Percentiles rank a stretch among this genome's conserved stretches.
Conservation (phyloP, 2,888 invertebrate genomes). For the Pinctada fucata region DNA sequence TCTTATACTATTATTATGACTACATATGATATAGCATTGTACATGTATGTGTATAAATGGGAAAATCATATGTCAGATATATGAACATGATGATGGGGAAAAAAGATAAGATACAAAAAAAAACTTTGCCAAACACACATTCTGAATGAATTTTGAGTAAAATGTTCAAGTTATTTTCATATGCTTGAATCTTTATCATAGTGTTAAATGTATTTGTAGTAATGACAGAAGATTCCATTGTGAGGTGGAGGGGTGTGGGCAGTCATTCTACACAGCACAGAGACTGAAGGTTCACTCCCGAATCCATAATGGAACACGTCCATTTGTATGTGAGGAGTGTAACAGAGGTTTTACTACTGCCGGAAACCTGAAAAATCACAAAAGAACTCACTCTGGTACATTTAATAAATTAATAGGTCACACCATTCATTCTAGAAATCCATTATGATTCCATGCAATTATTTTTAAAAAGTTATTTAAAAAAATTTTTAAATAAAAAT, state of each 20-base stretch:
- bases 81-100: too few species aligned
- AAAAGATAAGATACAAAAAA: too few species aligned
- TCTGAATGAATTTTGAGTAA: too few species aligned
- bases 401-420: neutral
- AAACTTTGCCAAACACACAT: too few species aligned
- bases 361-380: constrained; percentile 63
- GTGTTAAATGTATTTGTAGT: constrained; percentile 66
- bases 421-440: neutral
- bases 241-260: constrained; percentile 60
- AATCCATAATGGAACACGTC: constrained; percentile 65
- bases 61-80: too few species aligned
- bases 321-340: constrained; percentile 54
- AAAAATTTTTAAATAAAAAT: too few species aligned
- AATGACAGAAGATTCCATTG: constrained; percentile 60
- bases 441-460: neutral
- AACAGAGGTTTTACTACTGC: constrained; percentile 58
- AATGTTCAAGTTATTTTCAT: too few species aligned
- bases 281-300: constrained; percentile 63
- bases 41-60: too few species aligned
- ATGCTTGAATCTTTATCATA: too few species aligned
- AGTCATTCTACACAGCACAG: constrained; percentile 67
- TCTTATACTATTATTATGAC: too few species aligned
- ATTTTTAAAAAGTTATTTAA: neutral
- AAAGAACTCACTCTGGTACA: constrained; percentile 61
- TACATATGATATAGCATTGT: too few species aligned